Base-by-base conservation (phyloP, 2,113 vertebrate species). In the Geococcyx californianus region DNA sequence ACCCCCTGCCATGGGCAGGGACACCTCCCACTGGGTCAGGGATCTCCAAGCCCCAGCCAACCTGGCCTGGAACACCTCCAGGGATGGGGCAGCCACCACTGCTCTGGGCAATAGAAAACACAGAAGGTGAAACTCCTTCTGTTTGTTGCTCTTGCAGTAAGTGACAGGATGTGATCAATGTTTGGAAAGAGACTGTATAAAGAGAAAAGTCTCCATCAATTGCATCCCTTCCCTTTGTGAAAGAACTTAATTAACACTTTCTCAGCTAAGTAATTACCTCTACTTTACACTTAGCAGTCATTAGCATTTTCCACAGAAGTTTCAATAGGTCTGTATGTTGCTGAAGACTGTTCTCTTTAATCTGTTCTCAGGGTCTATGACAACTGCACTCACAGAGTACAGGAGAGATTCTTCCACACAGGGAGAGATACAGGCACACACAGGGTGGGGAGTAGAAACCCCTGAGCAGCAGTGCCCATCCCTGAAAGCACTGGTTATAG, bases 221-320 rank as follows among this genome's bases (percentile, higher is more conserved):
- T 81, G 91, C 84, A 84, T 42, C 52, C 52, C 58, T 95, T 86
- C 74, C 47, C 42, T 34, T 29, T 64, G 85, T 94, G 74, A 70
- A 89, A 79, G 62, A 36, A 76, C 28, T 90, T 95, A 76, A 97
- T 89, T 90, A 91, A 74, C 75, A 88, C 62, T 88, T 93, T 77
- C 62, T 82, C 29, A 83, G 62, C 24, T 77, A 52, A 95, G 40
- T 76, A 92, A 92, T 84, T 93, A 66, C 75, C 56, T 91, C 60
- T 89, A n/a, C 84, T 96, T 77, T 67, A 90, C 36, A 28, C 64
- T 63, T 33, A n/a, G 20, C 10, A 52, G 29, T 20, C 55, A 87
- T 47, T 55, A 77, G 70, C 77, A 47, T 67, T 47, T 87, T 80
- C 90, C 75, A 75, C 62, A 90, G 54, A 51, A 76, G 12, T 42